phyloP scores from a whole-genome alignment of 2,888 invertebrate species.

The Nematopogon swammerdamellus region DNA sequence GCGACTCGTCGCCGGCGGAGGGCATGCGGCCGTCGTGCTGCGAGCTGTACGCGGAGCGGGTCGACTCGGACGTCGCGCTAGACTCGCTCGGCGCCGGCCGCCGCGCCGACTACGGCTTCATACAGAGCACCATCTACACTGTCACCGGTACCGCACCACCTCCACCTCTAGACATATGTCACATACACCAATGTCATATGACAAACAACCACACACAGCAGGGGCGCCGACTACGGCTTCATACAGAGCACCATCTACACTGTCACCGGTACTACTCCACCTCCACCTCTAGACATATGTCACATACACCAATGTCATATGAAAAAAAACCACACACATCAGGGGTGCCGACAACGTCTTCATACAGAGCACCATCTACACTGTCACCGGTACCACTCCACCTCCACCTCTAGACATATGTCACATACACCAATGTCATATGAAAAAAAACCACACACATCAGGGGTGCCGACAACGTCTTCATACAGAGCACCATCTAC shows the following conservation, averaged over 20 bases:
- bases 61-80: neutral
- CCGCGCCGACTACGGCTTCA: conserved; percentile 42
- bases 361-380: conserved; percentile 49
- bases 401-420: neutral
- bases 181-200: neutral
- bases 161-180: neutral
- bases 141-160: conserved; percentile 30
- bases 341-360: conserved; percentile 39
- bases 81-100: neutral
- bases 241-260: conserved; percentile 51
- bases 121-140: conserved; percentile 48
- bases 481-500: conserved; percentile 49
- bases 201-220: no score
- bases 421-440: neutral
- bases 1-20: conserved; percentile 24
- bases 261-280: conserved; percentile 30
- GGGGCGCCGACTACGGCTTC: conserved; percentile 39
- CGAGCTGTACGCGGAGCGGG: conserved; percentile 9
- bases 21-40: conserved; percentile 43
- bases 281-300: neutral
- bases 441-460: no score
- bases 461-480: conserved; percentile 35
- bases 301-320: neutral
- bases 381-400: conserved; percentile 33
- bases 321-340: no score